phyloP scores from a whole-genome alignment of 2,888 invertebrate species.

The Papilio protenor region DNA sequence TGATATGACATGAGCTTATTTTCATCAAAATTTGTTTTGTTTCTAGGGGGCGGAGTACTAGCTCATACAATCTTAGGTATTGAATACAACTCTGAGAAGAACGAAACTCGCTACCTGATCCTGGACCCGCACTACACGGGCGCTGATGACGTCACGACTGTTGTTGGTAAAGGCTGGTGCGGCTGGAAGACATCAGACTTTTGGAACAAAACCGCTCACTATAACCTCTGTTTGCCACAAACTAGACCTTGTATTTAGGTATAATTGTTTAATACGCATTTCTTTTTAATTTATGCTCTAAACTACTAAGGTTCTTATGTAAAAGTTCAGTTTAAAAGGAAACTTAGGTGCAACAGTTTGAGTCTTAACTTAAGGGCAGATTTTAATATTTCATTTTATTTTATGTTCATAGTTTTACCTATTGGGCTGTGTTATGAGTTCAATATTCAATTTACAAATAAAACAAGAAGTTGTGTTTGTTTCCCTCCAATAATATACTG shows the following conservation, averaged over 20 bases:
- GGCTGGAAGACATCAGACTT: slow-evolving; percentile 98
- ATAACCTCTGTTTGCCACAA: slow-evolving; percentile 97
- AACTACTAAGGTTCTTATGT: neutral
- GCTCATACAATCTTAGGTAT: slow-evolving; percentile 99
- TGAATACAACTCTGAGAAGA: slow-evolving; percentile 91
- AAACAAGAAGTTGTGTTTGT: neutral
- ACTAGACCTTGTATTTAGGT: slow-evolving; percentile 71
- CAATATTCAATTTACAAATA: neutral
- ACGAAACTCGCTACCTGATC: slow-evolving; percentile 95
- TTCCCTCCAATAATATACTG: slow-evolving; percentile 3
- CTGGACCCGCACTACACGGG: slow-evolving; percentile 99
- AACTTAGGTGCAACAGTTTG: neutral
- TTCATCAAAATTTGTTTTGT: neutral
- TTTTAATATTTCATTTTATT: neutral
- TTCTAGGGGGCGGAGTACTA: slow-evolving; percentile 95
- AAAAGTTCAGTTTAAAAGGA: neutral
- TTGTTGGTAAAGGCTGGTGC: slow-evolving; percentile 96
- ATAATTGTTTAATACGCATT: slow-evolving; percentile 28
- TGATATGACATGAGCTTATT: neutral
- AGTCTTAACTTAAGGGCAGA: no score
- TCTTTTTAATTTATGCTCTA: neutral
- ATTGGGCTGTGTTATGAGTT: neutral
- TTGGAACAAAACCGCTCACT: slow-evolving; percentile 97
- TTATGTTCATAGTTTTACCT: neutral
- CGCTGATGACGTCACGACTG: slow-evolving; percentile 89